These are phyloP conservation scores for Motacilla tschutschensis DNA, from an alignment of 2,113 vertebrate species.

Conservation along the genomic window DNA sequence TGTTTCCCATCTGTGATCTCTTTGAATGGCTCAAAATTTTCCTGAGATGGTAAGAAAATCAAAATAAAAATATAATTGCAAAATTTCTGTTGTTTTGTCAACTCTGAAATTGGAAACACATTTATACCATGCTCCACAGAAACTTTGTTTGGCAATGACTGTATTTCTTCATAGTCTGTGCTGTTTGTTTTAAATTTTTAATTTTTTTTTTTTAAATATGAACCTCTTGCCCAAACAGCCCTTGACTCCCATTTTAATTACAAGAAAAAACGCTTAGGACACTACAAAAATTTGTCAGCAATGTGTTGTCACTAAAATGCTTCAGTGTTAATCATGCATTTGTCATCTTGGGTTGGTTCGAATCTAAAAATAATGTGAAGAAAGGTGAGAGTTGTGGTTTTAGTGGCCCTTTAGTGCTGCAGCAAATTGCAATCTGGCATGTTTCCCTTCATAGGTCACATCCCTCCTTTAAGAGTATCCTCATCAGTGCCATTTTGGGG, in stretches of 20 bases:
- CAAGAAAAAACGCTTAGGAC: neutral
- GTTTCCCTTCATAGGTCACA: neutral
- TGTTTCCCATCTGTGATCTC: neutral
- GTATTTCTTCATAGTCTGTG: neutral
- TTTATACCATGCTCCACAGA: neutral
- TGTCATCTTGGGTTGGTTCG: neutral
- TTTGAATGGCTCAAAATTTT: neutral
- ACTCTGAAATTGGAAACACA: neutral
- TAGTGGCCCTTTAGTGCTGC: neutral
- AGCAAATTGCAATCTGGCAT: constrained; percentile 1
- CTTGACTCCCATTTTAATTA: constrained; percentile 24
- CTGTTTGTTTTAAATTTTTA: neutral
- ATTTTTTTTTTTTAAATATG: neutral
- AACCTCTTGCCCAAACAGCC: neutral
- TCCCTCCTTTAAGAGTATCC: constrained; percentile 8
- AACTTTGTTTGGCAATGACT: neutral
- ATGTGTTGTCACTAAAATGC: neutral
- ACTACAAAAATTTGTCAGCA: neutral
- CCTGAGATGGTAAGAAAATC: neutral
- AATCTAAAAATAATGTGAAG: constrained; percentile 13
- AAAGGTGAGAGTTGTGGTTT: neutral
- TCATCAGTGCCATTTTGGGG: constrained; percentile 16
- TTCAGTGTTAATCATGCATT: neutral
- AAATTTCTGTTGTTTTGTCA: neutral
- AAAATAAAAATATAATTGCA: neutral